These are phyloP conservation scores for Anagrus nilaparvatae DNA, from an alignment of 1,140 invertebrate species.

Conservation along the genomic window DNA sequence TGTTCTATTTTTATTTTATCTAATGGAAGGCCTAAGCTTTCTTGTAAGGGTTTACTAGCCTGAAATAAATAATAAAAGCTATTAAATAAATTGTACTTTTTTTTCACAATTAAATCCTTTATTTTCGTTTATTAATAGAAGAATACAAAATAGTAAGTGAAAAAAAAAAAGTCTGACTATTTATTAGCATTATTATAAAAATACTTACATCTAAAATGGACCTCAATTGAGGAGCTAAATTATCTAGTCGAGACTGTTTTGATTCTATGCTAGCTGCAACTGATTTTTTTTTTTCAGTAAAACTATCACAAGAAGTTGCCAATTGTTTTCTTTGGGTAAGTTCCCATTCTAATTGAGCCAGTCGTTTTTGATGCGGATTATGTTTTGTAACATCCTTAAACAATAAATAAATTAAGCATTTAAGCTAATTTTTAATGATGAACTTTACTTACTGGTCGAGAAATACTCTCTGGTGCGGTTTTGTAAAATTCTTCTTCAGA, in stretches of 20 bases:
- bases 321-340: conserved; percentile 79
- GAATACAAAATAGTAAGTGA: conserved; percentile 1
- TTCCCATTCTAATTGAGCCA: conserved; percentile 87
- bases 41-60: conserved; percentile 81
- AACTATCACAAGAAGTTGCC: conserved; percentile 61
- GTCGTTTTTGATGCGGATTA: conserved; percentile 67
- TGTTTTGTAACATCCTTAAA: conserved; percentile 53
- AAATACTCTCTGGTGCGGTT: conserved; percentile 64
- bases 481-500: conserved; percentile 75
- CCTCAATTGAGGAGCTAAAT: conserved; percentile 68
- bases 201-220: conserved; percentile 54
- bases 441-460: conserved; percentile 51
- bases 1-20: conserved; percentile 68
- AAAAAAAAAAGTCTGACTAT: neutral
- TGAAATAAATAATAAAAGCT: no score
- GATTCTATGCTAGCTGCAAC: conserved; percentile 66
- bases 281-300: conserved; percentile 66
- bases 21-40: conserved; percentile 72
- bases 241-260: conserved; percentile 71
- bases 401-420: conserved; percentile 6
- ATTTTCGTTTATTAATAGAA: conserved; percentile 4
- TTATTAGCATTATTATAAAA: conserved; percentile 6
- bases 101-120: neutral
- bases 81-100: neutral
- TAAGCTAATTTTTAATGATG: conserved; percentile 20